Conservation (phyloP, 2,113 vertebrate species). For the Agapornis roseicollis region DNA sequence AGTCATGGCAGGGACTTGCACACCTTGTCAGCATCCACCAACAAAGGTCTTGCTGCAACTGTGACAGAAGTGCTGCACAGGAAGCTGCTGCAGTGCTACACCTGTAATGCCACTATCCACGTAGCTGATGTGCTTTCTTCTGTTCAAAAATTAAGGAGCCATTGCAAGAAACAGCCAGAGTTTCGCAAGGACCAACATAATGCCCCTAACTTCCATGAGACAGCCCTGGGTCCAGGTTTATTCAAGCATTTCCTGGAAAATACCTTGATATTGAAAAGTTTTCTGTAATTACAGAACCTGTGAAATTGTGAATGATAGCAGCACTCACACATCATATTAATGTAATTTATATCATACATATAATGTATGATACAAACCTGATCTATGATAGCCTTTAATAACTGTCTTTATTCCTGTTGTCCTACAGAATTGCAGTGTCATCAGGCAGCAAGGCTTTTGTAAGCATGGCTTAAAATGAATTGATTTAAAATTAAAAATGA, state of each 20-base stretch:
- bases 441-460: neutral
- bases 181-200: neutral
- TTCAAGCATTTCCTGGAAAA: neutral
- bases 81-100: rapidly evolving
- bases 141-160: neutral
- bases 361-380: neutral
- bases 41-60: rapidly evolving
- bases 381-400: neutral
- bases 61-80: neutral
- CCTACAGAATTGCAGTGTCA: neutral
- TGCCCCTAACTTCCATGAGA: rapidly evolving
- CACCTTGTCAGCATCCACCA: neutral
- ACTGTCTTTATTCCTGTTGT: neutral
- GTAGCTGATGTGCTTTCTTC: neutral
- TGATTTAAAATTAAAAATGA: neutral
- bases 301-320: neutral
- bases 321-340: neutral
- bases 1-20: neutral
- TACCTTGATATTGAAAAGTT: neutral
- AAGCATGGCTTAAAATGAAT: neutral
- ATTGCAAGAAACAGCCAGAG: neutral
- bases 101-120: neutral
- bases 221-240: neutral
- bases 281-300: neutral
- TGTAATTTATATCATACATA: too few species aligned